These are phyloP conservation scores for Petrocephalus schoutedeni DNA, from an alignment of 2,797 vertebrate genomes.

Conservation along the genomic window DNA sequence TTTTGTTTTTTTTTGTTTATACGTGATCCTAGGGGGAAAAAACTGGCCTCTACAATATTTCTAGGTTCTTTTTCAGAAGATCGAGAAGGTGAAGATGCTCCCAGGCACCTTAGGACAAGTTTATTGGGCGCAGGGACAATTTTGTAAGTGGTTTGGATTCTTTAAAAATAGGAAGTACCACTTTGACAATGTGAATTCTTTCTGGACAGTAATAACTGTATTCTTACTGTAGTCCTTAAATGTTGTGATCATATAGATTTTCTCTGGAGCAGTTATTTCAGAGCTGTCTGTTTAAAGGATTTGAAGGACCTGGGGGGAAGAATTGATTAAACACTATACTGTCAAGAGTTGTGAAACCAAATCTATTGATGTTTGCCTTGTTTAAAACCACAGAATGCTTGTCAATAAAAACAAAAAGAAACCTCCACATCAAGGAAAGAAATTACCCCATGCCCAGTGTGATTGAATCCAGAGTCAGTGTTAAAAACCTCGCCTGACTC, in stretches of 20 bases:
- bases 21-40: neutral
- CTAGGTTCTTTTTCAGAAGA: neutral
- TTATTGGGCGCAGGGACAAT: neutral
- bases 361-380: slow-evolving; percentile 48
- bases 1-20: neutral
- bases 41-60: neutral
- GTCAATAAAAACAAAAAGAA: slow-evolving; percentile 42
- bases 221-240: slow-evolving; percentile 22
- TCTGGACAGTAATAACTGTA: neutral
- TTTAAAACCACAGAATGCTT: slow-evolving; percentile 27
- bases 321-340: slow-evolving; percentile 53
- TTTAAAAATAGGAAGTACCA: slow-evolving; percentile 6
- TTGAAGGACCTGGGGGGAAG: slow-evolving; percentile 40
- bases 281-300: slow-evolving; percentile 42
- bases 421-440: slow-evolving; percentile 21
- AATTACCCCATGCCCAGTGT: neutral
- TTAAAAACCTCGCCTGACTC: slow-evolving; percentile 17
- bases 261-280: slow-evolving; percentile 15
- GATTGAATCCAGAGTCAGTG: slow-evolving; percentile 15
- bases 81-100: neutral
- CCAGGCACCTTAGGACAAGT: neutral
- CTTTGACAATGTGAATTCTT: neutral
- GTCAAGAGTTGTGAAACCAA: slow-evolving; percentile 52
- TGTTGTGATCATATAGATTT: slow-evolving; percentile 19
- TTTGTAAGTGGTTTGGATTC: neutral